These are phyloP conservation scores for Harmothoe impar DNA, from an alignment of 2,888 invertebrate species.

Conservation along the genomic window DNA sequence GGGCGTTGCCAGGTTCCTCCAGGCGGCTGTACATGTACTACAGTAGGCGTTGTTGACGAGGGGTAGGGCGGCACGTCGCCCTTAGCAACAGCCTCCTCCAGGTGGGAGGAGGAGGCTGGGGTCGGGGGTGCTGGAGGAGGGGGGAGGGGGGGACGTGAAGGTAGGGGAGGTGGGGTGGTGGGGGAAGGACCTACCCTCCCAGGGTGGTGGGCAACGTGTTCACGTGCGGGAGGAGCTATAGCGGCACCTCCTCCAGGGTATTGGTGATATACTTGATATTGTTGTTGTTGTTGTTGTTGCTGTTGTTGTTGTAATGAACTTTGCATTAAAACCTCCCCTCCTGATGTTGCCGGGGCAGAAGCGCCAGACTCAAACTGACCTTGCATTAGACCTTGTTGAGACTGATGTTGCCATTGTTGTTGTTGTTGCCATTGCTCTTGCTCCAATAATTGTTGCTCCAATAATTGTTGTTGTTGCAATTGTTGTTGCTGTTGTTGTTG, in stretches of 20 bases:
- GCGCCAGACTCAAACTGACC: background rate
- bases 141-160: background rate
- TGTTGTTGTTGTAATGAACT: background rate
- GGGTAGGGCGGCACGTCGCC: background rate
- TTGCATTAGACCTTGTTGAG: background rate
- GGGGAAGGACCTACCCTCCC: background rate
- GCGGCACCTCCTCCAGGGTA: background rate
- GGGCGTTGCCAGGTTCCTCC: background rate
- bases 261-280: background rate
- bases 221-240: background rate
- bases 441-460: slow-evolving; percentile 1
- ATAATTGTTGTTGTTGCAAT: background rate
- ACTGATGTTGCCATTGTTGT: slow-evolving; percentile 3
- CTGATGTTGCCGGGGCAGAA: background rate
- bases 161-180: background rate
- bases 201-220: background rate
- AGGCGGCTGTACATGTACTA: background rate
- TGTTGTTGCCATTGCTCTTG: background rate
- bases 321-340: background rate
- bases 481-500: slow-evolving; percentile 18
- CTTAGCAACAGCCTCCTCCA: slow-evolving; percentile 21
- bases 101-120: background rate
- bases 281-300: background rate
- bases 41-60: too few relatives aligned
- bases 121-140: background rate